Evolutionary conservation across 2,888 invertebrate genomes (phyloP).

Genomic region (Maniola hyperantus): DNA sequence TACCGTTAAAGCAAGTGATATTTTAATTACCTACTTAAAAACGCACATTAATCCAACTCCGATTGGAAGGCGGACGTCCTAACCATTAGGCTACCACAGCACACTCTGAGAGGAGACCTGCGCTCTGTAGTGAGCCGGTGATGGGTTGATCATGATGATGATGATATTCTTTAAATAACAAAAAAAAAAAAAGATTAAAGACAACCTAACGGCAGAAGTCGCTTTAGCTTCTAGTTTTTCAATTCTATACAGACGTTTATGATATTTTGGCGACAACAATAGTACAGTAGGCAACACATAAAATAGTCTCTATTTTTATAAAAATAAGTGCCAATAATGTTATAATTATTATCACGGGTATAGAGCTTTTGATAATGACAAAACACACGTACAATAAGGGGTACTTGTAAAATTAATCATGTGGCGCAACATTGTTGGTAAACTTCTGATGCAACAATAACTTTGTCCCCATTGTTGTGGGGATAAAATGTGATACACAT

Average conservation of each 20-base stretch:
- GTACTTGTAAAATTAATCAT: conserved; percentile 75
- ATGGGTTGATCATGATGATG: too few species aligned
- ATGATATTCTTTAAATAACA: too few species aligned
- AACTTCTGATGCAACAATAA: conserved; percentile 64
- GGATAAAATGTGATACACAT: conserved; percentile 45
- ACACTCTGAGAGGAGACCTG: too few species aligned
- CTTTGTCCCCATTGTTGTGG: conserved; percentile 56
- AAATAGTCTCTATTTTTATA: not conserved
- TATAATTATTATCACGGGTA: not conserved
- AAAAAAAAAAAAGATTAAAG: not conserved
- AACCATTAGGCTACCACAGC: too few species aligned
- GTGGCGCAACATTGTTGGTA: conserved; percentile 67
- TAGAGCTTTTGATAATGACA: conserved; percentile 18
- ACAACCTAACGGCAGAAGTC: not conserved
- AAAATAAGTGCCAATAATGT: not conserved
- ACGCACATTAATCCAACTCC: too few species aligned
- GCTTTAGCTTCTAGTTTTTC: not conserved
- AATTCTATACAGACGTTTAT: conserved; percentile 9
- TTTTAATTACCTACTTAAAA: too few species aligned
- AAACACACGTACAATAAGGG: conserved; percentile 32
- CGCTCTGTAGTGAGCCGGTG: too few species aligned
- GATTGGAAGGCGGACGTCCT: too few species aligned
- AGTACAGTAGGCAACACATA: not conserved
- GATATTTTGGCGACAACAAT: conserved; percentile 6
- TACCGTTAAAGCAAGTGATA: too few species aligned